Base-by-base conservation (phyloP, 2,888 invertebrate species). In the Glyphotaelius pellucidus region DNA sequence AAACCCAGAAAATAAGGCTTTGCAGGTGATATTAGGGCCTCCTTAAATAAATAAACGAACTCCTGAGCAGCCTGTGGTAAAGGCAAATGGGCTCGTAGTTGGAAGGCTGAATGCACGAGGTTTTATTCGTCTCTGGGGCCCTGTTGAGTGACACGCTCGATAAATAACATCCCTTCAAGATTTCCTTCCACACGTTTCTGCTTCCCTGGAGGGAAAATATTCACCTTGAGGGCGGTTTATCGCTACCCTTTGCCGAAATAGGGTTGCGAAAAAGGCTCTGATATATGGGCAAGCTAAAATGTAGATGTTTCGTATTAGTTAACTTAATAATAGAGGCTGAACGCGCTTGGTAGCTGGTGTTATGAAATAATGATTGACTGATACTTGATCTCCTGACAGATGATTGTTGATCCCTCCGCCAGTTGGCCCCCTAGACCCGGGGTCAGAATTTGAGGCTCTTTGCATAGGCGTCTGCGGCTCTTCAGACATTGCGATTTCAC, bases 101-200 rank as follows among this genome's bases (percentile, higher is more conserved):
- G 81, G 81, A 83, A 83, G 30, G 81, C 32, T 35, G 86, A 7
- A 47, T 86, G 47, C 86, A 47, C 30, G 42, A 38, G 42, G 86
- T 42, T 86, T 86, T 86, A 86, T 86, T 30, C 38, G 38, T n/a
- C 86, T 30, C 42, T 7, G 42, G 86, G 86, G 86, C 14, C 38
- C 86, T 42, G 42, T 86, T 42, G 42, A 86, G 86, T 86, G 86
- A 86, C 86, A 42, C 86, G 86, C 86, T 86, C 86, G 86, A 86
- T 86, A 86, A 86, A 86, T 86, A 86, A 86, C 86, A 86, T n/a
- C 86, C 86, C 42, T 86, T 86, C 42, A 86, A 30, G 86, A 86
- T 86, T 86, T 38, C 86, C 86, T 86, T 86, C 86, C 30, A 86
- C 86, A 42, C 86, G 38, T n/a, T 32, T 38, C 83, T 83, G 83